Conservation (phyloP, 2,797 vertebrate genomes). For the Sternotherus odoratus region DNA sequence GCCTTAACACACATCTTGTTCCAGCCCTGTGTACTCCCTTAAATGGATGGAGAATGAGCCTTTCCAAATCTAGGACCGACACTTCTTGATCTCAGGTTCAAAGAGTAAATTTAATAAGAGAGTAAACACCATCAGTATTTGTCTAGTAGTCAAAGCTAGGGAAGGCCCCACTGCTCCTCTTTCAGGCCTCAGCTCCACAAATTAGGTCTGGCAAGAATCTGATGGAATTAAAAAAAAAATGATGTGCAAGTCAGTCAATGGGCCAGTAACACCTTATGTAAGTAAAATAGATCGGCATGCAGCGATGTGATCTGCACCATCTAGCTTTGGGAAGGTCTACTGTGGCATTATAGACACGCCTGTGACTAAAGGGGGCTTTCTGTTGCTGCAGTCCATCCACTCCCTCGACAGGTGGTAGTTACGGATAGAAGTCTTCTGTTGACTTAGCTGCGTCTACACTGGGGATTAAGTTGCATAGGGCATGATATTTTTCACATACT, state of each 20-base stretch:
- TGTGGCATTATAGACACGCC: background rate
- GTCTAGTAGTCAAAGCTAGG: background rate
- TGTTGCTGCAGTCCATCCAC: background rate
- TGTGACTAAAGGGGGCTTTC: background rate
- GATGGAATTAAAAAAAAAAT: background rate
- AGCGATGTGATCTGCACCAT: background rate
- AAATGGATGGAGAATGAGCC: background rate
- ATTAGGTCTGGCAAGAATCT: background rate
- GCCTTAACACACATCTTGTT: background rate
- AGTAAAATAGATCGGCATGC: accelerated
- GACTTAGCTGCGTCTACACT: background rate
- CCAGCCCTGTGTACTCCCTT: background rate
- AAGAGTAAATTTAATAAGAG: conserved; percentile 15
- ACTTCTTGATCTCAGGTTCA: conserved; percentile 21
- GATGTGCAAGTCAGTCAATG: background rate
- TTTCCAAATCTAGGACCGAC: conserved; percentile 22
- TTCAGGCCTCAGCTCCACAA: background rate
- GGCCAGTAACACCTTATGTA: background rate
- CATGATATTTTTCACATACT: background rate
- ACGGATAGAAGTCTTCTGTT: background rate
- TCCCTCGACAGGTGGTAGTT: background rate
- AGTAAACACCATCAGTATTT: background rate
- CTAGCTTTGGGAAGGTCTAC: background rate
- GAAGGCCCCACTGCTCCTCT: background rate
- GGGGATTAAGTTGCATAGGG: background rate